Evolutionary conservation across 2,113 vertebrate species (phyloP).

Genomic region (Vulpes ferrilata): DNA sequence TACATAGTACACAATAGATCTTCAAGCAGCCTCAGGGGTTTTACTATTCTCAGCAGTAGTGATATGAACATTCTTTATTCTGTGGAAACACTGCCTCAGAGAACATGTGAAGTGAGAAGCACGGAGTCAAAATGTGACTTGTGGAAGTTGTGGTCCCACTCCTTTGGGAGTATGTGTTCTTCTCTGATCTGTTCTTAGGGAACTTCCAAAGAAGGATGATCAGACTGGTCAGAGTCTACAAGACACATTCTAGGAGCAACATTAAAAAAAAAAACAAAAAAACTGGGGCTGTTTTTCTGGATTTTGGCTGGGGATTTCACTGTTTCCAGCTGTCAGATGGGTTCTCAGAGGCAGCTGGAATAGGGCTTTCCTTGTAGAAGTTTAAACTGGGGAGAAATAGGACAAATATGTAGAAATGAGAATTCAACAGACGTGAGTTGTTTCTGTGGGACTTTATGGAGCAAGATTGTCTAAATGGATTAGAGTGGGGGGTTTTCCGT

Average conservation of each 20-base stretch:
- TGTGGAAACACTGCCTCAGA: neutral
- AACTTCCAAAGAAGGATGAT: neutral
- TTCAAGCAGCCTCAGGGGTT: neutral
- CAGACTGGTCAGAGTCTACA: neutral
- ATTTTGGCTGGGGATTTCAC: neutral
- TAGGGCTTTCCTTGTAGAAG: neutral
- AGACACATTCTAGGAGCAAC: neutral
- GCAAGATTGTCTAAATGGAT: neutral
- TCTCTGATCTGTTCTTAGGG: neutral
- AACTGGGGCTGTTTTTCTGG: neutral
- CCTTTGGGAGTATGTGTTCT: neutral
- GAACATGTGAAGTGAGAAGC: neutral
- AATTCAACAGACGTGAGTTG: neutral
- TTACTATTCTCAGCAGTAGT: slow-evolving; percentile 15
- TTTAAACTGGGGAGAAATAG: neutral
- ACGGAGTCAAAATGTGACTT: neutral
- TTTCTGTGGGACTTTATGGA: neutral
- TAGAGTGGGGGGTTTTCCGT: slow-evolving; percentile 30
- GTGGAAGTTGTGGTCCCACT: neutral
- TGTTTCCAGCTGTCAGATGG: neutral
- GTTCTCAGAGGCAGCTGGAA: neutral
- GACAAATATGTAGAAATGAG: neutral
- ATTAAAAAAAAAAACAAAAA: slow-evolving; percentile 31
- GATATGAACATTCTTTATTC: neutral
- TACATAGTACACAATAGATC: neutral